Conservation (phyloP, 2,113 vertebrate species). For the Numida meleagris region DNA sequence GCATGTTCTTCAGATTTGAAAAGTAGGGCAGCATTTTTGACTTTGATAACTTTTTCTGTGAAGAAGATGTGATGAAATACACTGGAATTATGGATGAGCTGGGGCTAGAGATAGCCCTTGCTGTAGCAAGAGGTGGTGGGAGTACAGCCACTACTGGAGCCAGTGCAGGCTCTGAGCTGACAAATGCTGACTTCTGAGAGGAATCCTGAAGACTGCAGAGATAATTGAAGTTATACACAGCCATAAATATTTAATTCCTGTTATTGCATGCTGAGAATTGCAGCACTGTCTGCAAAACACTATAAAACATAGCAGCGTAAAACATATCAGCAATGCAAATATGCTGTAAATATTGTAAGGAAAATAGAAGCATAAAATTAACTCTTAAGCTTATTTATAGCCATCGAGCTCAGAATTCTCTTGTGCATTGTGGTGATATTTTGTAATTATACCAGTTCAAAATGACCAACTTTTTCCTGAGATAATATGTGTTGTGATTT, state of each 20-base stretch:
- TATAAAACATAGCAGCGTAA: conserved; percentile 4
- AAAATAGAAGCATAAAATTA: conserved; percentile 37
- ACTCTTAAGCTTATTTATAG: conserved; percentile 22
- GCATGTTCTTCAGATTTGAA: background rate
- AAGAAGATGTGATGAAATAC: background rate
- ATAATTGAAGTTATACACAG: conserved; percentile 8
- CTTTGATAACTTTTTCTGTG: background rate
- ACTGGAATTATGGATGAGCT: conserved; percentile 22
- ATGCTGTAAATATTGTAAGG: conserved; percentile 15
- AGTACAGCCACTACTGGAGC: background rate
- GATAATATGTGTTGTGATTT: conserved; percentile 31
- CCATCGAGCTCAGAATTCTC: background rate
- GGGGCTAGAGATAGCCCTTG: background rate
- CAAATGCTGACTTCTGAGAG: conserved; percentile 2
- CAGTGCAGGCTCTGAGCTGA: background rate
- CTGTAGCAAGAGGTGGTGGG: background rate
- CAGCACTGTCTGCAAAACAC: conserved; percentile 16
- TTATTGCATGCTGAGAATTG: conserved; percentile 46
- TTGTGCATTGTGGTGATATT: background rate
- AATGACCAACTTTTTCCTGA: conserved; percentile 35
- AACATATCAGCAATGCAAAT: conserved; percentile 28
- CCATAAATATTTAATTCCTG: conserved; percentile 59
- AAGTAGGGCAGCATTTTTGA: background rate
- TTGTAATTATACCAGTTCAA: conserved; percentile 16
- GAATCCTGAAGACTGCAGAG: conserved; percentile 5